Evolutionary conservation across 2,113 vertebrate species (phyloP), one percentile per base, ranked within the genome.

Genomic region (Scophthalmus maximus): DNA sequence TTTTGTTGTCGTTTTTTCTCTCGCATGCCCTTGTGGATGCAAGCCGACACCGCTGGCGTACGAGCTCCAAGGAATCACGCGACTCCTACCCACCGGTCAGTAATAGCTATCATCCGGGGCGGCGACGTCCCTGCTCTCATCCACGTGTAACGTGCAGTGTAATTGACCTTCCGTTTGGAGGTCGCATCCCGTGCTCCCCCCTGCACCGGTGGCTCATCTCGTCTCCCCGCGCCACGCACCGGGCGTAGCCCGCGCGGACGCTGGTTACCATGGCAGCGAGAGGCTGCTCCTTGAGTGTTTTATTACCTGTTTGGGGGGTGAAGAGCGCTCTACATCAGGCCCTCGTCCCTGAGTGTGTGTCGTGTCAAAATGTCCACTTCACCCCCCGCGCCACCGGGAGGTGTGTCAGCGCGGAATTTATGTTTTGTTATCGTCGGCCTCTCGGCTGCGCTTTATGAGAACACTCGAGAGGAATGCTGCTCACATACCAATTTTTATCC

Each of bases 121-220:
- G 73, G 51, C 73, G 46, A 34, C 73, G 83, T 79, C 81, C 81
- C 82, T 7, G 62, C 70, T 76, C 71, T 59, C 40, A 75, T 77
- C 74, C 70, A n/a, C 32, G 66, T 79, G 84, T 73, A 82, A 82
- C 76, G 77, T 87, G 79, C 73, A 74, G 53, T 55, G 62, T 86
- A 91, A 89, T 87, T 89, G 87, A 91, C 87, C 86, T 32, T 82
- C 70, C 25, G 20, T 73, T 83, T 85, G 79, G 47, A 83, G 81
- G 75, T 80, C 67, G 56, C 73, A 81, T 84, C 79, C 87, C 83
- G 67, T 65, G 74, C 82, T 87, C 78, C 70, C 38, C 44, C 59
- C 62, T 50, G 46, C 77, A 47, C 38, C 8, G 29, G 42, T 65
- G 58, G 74, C 72, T 81, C 82, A 71, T 85, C 46, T 70, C n/a